These are phyloP conservation scores for Mantis religiosa DNA, from an alignment of 2,888 invertebrate genomes.

Conservation along the genomic window DNA sequence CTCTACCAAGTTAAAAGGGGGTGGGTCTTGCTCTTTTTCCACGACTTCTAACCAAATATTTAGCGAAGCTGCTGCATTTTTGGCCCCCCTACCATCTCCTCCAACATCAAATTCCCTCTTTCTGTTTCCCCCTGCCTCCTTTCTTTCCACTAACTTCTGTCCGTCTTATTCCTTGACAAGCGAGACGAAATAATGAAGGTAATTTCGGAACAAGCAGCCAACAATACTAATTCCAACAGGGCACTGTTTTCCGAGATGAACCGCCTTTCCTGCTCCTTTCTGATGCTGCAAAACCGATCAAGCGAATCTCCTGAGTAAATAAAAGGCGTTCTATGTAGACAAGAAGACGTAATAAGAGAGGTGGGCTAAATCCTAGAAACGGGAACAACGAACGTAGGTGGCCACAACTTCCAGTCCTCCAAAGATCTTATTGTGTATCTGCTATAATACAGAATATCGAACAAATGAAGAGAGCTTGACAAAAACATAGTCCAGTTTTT, in stretches of 20 bases:
- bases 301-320: neutral
- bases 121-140: neutral
- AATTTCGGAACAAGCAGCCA: neutral
- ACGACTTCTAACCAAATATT: conserved; percentile 19
- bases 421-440: no score
- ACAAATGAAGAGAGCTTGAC: no score
- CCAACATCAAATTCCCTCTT: neutral
- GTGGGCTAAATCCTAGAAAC: no score
- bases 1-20: neutral
- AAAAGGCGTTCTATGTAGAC: no score
- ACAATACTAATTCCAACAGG: neutral
- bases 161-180: conserved; percentile 2
- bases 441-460: no score
- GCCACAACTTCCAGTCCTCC: no score
- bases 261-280: neutral
- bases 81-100: neutral
- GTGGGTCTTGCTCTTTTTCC: neutral
- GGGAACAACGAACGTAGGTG: no score
- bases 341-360: no score
- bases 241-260: neutral
- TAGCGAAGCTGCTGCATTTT: conserved; percentile 16
- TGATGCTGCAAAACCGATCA: neutral
- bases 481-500: no score
- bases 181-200: conserved; percentile 9
- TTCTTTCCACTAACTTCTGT: neutral